Evolutionary conservation across 2,797 vertebrate species (phyloP).

Genomic region (Catharus ustulatus): DNA sequence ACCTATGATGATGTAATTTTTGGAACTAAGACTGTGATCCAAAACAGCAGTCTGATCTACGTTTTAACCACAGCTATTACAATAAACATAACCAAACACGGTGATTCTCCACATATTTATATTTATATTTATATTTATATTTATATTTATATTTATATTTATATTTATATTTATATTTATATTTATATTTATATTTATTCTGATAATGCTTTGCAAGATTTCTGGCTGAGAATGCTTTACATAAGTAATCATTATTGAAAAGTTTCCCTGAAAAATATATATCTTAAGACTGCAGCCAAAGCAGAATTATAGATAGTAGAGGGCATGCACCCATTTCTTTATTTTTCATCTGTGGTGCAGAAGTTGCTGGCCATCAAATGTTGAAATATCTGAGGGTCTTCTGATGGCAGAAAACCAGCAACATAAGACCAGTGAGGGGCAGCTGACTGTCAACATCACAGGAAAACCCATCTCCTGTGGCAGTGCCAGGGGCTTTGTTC

Average conservation of each 20-base stretch:
- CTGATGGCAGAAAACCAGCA: background rate
- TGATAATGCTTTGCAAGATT: background rate
- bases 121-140: background rate
- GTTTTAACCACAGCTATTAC: constrained; percentile 59
- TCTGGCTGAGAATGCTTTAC: background rate
- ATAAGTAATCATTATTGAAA: background rate
- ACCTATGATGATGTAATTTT: constrained; percentile 66
- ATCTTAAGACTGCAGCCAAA: background rate
- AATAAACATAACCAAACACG: constrained; percentile 48
- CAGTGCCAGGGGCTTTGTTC: background rate
- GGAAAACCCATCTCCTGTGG: background rate
- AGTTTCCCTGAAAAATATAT: background rate
- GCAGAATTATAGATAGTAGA: background rate
- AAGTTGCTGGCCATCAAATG: background rate
- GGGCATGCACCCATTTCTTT: background rate
- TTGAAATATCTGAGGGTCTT: background rate
- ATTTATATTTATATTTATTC: background rate
- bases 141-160: background rate
- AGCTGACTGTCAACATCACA: background rate
- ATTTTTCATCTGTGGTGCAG: background rate
- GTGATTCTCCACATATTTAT: background rate
- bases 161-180: background rate
- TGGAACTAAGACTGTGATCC: constrained; percentile 60
- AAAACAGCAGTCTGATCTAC: constrained; percentile 48
- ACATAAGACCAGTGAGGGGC: background rate